Evolutionary conservation across 2,113 vertebrate species (phyloP).

Genomic region (Cryptoleucopteryx plumbea): DNA sequence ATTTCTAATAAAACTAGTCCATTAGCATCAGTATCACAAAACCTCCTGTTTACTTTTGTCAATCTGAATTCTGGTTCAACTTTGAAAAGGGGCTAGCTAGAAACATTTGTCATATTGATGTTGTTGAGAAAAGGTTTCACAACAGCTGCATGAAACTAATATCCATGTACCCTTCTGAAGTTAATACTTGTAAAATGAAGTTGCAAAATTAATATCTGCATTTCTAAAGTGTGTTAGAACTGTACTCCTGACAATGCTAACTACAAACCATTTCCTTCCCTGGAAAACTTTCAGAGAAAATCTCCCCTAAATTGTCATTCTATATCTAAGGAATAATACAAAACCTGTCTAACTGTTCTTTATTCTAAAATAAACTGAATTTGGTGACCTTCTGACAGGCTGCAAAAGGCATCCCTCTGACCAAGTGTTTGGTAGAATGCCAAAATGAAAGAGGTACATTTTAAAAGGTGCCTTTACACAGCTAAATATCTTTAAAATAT

Average conservation of each 20-base stretch:
- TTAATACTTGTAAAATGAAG: not conserved
- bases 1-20: not conserved
- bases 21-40: not conserved
- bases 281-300: slow-evolving; percentile 15
- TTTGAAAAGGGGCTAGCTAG: slow-evolving; percentile 16
- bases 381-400: not conserved
- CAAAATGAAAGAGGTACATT: not conserved
- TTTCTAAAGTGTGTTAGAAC: not conserved
- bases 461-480: not conserved
- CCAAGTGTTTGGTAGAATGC: not conserved
- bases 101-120: slow-evolving; percentile 6
- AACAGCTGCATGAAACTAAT: not conserved
- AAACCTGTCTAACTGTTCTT: not conserved
- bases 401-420: not conserved
- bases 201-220: not conserved
- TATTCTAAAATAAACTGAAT: not conserved
- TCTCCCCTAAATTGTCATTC: not conserved
- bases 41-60: not conserved
- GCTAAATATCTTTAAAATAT: not conserved
- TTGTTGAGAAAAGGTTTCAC: slow-evolving; percentile 31
- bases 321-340: not conserved
- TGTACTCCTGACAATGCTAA: not conserved
- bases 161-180: not conserved
- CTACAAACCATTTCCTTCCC: not conserved
- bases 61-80: not conserved